phyloP scores from a whole-genome alignment of 2,888 invertebrate species.

The Diarsia dahlii region DNA sequence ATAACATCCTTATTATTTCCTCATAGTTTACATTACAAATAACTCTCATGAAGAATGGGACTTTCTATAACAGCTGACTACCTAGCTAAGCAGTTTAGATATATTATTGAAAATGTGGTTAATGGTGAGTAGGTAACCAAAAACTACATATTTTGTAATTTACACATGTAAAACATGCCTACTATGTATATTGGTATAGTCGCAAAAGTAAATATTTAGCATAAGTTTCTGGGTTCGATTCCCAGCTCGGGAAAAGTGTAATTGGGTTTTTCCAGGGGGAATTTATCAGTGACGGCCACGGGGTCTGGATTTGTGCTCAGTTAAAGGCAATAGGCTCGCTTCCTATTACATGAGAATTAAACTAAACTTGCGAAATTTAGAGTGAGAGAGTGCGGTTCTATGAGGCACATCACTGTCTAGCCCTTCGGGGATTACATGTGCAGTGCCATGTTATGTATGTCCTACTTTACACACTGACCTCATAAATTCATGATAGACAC shows the following conservation, averaged over 20 bases:
- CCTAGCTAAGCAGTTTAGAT: not conserved
- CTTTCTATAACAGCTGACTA: not conserved
- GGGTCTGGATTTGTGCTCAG: not conserved
- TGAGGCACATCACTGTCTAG: not conserved
- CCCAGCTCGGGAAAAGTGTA: not conserved
- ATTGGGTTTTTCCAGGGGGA: not conserved
- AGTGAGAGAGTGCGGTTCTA: too few species aligned
- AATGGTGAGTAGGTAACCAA: not conserved
- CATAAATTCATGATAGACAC: not conserved
- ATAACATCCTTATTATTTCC: not conserved
- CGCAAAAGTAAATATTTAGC: not conserved
- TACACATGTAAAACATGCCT: not conserved
- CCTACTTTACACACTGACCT: not conserved
- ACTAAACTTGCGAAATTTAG: too few species aligned
- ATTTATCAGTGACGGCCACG: not conserved
- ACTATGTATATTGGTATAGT: not conserved
- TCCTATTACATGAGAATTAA: not conserved
- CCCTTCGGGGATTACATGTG: not conserved
- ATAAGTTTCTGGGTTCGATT: not conserved
- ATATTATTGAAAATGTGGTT: not conserved
- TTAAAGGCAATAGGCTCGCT: not conserved
- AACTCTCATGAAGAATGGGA: not conserved
- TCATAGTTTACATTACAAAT: not conserved
- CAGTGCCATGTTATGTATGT: not conserved
- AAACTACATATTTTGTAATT: not conserved